phyloP scores from a whole-genome alignment of 2,797 vertebrate species.

The Pteronotus mesoamericanus region DNA sequence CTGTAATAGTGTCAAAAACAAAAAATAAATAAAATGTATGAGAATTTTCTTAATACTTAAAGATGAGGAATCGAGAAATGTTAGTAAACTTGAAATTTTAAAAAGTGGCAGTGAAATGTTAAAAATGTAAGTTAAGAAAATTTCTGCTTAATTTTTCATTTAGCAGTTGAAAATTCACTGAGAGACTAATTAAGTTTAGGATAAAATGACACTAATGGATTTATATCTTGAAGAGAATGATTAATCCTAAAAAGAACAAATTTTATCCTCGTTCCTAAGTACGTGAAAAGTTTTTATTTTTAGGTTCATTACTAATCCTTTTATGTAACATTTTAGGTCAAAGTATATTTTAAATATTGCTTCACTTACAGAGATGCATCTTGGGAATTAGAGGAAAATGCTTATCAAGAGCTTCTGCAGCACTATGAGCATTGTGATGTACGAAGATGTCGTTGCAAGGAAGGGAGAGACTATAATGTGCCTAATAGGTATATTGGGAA shows the following conservation, averaged over 20 bases:
- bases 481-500: conserved; percentile 81
- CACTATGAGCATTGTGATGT: conserved; percentile 90
- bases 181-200: not conserved
- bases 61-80: not conserved
- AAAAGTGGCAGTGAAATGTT: conserved; percentile 16
- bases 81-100: not conserved
- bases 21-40: not conserved
- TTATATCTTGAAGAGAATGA: conserved; percentile 2
- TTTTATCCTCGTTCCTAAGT: not conserved
- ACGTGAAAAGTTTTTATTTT: conserved; percentile 8
- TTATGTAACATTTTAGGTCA: not conserved
- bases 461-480: conserved; percentile 87
- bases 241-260: not conserved
- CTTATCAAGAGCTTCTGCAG: conserved; percentile 92
- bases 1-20: not conserved
- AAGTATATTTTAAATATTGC: conserved; percentile 3
- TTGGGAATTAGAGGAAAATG: conserved; percentile 97
- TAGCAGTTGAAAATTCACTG: conserved; percentile 37
- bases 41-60: conserved; percentile 35
- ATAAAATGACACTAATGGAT: not conserved
- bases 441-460: conserved; percentile 84
- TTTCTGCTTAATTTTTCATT: conserved; percentile 23
- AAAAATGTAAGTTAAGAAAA: conserved; percentile 1
- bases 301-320: conserved; percentile 5
- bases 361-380: conserved; percentile 91